Evolutionary conservation across 1,140 invertebrate genomes (phyloP), one percentile per base, ranked within the genome.

Genomic region (Drosophila truncata): DNA sequence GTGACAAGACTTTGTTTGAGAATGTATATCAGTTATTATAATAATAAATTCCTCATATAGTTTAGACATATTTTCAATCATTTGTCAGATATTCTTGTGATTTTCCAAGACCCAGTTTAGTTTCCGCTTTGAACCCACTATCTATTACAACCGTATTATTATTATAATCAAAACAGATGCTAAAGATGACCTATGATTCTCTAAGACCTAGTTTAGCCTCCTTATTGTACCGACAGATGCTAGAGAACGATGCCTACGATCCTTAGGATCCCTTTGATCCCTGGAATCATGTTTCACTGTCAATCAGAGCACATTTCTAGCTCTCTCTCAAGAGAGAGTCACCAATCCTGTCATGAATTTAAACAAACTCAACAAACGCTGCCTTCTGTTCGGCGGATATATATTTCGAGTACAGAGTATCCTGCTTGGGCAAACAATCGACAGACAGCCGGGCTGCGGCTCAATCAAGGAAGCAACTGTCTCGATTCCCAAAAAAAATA

Each of bases 381-480:
- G 59, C 23, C 60, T 65, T 29, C 65, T 74, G 60, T 79, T 47
- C 29, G 50, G 13, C 5, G 27, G 10, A n/a, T 14, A 50, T 50
- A 14, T 31, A 31, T 13, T 18, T 18, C 4, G 13, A 20, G 20
- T 13, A 13, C n/a, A n/a, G n/a, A n/a, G n/a, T 74, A 63, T 61
- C 39, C 46, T 76, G 52, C 9, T 39, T 41, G 23, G n/a, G 41
- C 59, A 27, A 63, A 62, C 77, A 62, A 82, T 82, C 55, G 58
- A 29, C 58, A 52, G 70, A 64, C 44, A 67, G 47, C 44, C 50
- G 33, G 58, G 35, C 50, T 35, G 59, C 64, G 47, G 41, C 37
- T 76, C 71, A 75, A 77, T 80, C 65, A 65, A 69, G 81, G 82
- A 72, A 77, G 81, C 81, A 85, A 84, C 82, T 84, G 81, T 84